A percentile compares a stretch with the other conserved stretches of the same genome.
phyloP scores from a whole-genome alignment of 2,113 vertebrate genomes.

The Elachura formosa region DNA sequence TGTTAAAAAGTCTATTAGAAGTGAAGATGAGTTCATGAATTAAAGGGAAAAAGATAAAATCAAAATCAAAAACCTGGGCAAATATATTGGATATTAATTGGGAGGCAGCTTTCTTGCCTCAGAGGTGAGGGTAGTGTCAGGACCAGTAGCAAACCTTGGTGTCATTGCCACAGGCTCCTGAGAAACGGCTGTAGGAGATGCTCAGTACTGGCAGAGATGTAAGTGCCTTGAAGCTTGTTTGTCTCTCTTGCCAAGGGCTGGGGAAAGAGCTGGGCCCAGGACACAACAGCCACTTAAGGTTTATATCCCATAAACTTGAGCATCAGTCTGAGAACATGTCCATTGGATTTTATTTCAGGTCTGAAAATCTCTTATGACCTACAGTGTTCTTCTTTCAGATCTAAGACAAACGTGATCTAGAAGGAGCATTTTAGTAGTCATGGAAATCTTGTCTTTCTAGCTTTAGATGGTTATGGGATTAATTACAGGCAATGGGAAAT shows the following conservation, averaged over 20 bases:
- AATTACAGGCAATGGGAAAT: background rate
- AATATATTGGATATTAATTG: background rate
- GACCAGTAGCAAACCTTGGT: background rate
- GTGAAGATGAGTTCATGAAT: background rate
- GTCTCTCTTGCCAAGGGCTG: background rate
- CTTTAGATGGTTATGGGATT: background rate
- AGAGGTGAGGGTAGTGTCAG: background rate
- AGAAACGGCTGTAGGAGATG: background rate
- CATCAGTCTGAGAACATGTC: rapidly evolving
- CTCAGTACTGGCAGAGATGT: background rate
- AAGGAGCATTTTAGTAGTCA: background rate
- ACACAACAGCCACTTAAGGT: background rate
- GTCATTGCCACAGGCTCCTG: background rate
- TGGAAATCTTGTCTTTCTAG: background rate
- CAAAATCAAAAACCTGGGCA: background rate
- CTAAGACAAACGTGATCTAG: background rate
- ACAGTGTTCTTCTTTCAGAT: background rate
- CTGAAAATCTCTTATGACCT: background rate
- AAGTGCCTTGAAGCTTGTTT: background rate
- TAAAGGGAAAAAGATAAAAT: background rate
- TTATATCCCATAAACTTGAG: background rate
- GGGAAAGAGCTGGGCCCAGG: background rate
- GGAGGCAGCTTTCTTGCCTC: background rate
- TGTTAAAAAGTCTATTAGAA: background rate
- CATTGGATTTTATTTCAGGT: background rate